Percentiles rank a stretch among this genome's conserved stretches.
Evolutionary conservation across 2,113 vertebrate species (phyloP).

Genomic region (Corythaeola cristata): DNA sequence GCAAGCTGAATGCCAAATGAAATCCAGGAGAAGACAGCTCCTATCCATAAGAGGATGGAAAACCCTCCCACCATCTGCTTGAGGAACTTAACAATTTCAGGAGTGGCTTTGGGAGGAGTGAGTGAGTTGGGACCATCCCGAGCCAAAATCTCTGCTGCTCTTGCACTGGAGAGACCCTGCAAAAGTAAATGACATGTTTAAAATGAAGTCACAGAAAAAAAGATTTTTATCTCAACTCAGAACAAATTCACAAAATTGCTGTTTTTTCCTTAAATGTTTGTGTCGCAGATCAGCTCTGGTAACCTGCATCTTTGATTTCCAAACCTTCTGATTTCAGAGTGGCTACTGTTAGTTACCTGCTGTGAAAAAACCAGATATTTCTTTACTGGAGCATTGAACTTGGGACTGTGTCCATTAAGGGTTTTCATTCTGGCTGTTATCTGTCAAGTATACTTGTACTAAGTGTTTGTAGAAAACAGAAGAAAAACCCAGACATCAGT

Average conservation of each 20-base stretch:
- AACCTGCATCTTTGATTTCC: background rate
- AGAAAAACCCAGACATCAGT: too few relatives aligned
- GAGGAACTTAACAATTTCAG: conserved; percentile 80
- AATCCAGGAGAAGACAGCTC: conserved; percentile 79
- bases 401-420: background rate
- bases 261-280: background rate
- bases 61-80: conserved; percentile 83
- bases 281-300: background rate
- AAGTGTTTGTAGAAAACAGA: too few relatives aligned
- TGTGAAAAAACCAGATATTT: background rate
- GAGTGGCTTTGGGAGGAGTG: conserved; percentile 78
- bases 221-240: background rate
- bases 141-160: conserved; percentile 75
- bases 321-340: background rate
- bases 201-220: background rate
- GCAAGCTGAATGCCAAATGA: conserved; percentile 75
- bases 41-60: conserved; percentile 81
- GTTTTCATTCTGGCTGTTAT: background rate
- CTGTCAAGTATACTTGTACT: background rate
- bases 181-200: background rate
- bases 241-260: accelerated
- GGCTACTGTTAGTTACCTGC: background rate
- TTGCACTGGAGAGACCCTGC: conserved; percentile 77
- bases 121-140: conserved; percentile 78
- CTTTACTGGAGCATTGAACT: background rate